Evolutionary conservation across 2,797 vertebrate genomes (phyloP).

Genomic region (Gobionotothen gibberifrons): DNA sequence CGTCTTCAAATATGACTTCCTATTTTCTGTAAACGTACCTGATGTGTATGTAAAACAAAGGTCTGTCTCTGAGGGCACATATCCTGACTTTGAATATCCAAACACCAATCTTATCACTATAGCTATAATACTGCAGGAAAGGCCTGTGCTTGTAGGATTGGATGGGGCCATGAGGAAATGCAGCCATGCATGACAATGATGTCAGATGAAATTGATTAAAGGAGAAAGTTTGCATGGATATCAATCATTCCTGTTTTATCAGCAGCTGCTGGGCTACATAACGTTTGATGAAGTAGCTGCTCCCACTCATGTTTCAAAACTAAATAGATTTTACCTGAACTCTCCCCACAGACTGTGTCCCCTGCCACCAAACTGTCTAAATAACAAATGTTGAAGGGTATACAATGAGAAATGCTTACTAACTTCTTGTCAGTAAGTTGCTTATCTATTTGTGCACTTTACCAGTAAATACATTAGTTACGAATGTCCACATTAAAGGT

Average conservation of each 20-base stretch:
- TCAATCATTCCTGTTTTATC: conserved; percentile 33
- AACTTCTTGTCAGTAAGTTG: background rate
- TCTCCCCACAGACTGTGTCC: background rate
- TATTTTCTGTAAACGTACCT: conserved; percentile 56
- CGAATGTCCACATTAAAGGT: background rate
- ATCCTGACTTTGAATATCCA: conserved; percentile 64
- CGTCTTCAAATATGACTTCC: conserved; percentile 50
- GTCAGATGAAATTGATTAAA: conserved; percentile 31
- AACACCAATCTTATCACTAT: conserved; percentile 60
- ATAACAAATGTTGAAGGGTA: background rate
- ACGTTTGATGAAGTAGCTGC: conserved; percentile 15
- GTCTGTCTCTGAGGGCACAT: conserved; percentile 25
- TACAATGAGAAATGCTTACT: background rate
- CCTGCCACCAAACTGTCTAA: background rate
- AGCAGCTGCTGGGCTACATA: conserved; percentile 14
- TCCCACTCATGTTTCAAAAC: conserved; percentile 13
- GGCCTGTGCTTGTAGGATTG: conserved; percentile 32
- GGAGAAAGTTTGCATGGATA: conserved; percentile 54
- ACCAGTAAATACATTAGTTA: conserved; percentile 9
- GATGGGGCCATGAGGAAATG: conserved; percentile 50
- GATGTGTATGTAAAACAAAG: conserved; percentile 45
- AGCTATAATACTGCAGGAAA: conserved; percentile 35
- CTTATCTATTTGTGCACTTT: background rate
- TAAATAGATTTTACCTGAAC: background rate
- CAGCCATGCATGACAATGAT: conserved; percentile 28